Evolutionary conservation across 2,797 vertebrate species (phyloP).

Genomic region (Arnoldichthys spilopterus): DNA sequence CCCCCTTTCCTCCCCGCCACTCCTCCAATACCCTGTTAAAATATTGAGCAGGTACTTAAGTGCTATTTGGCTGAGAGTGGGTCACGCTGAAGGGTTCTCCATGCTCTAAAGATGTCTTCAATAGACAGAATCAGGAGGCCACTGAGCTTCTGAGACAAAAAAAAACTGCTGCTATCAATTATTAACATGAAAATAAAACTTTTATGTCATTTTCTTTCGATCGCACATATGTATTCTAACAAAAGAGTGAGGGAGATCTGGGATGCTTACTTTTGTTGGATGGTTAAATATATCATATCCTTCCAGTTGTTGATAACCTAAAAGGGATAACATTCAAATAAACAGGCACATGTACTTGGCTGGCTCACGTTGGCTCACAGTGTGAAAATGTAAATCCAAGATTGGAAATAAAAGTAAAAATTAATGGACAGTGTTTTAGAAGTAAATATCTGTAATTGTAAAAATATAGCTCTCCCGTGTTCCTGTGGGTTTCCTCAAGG

Average conservation of each 20-base stretch:
- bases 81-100: conserved; percentile 82
- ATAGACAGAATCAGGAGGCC: conserved; percentile 78
- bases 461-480: too few species aligned
- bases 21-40: conserved; percentile 78
- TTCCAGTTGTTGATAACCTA: neutral
- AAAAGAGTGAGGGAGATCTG: neutral
- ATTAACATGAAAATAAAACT: conserved; percentile 78
- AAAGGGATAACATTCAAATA: neutral
- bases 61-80: conserved; percentile 85
- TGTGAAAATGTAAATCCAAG: too few species aligned
- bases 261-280: neutral
- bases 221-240: conserved; percentile 57
- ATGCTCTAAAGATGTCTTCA: conserved; percentile 80
- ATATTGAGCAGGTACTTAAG: conserved; percentile 87
- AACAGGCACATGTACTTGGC: too few species aligned
- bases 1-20: conserved; percentile 39
- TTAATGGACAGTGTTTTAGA: too few species aligned
- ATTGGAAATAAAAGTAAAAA: too few species aligned
- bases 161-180: conserved; percentile 77
- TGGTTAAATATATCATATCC: neutral
- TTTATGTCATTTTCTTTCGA: conserved; percentile 77
- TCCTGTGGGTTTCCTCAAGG: too few species aligned
- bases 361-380: too few species aligned
- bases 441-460: too few species aligned
- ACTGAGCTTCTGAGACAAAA: conserved; percentile 73